These are phyloP conservation scores for Chrysopilus asiliformis DNA, from an alignment of 2,888 invertebrate species.

Conservation along the genomic window DNA sequence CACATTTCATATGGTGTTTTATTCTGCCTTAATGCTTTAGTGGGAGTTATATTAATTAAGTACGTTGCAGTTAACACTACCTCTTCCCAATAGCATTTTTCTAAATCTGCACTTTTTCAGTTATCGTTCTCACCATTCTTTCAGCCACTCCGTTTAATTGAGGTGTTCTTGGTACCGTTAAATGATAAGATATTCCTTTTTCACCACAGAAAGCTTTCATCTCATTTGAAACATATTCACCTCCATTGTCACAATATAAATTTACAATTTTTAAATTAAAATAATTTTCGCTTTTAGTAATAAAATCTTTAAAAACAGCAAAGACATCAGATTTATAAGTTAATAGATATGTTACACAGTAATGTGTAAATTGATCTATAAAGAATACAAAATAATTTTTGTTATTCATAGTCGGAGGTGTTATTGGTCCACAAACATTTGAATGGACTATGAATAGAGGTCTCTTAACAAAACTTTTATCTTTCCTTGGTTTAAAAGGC, in stretches of 20 bases:
- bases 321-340: slow-evolving; percentile 23
- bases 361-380: no score
- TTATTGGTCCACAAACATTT: slow-evolving; percentile 25
- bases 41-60: slow-evolving; percentile 25
- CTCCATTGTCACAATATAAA: slow-evolving; percentile 23
- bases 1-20: slow-evolving; percentile 28
- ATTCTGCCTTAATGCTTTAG: slow-evolving; percentile 19
- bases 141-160: slow-evolving; percentile 30
- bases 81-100: slow-evolving; percentile 27
- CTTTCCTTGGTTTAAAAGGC: slow-evolving; percentile 12
- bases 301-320: slow-evolving; percentile 17
- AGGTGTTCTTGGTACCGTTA: slow-evolving; percentile 29
- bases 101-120: slow-evolving; percentile 26
- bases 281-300: slow-evolving; percentile 18
- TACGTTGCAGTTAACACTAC: slow-evolving; percentile 26
- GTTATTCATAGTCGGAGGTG: slow-evolving; percentile 21
- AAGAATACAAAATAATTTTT: slow-evolving; percentile 25
- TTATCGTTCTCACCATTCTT: slow-evolving; percentile 26
- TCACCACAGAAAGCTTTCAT: slow-evolving; percentile 23
- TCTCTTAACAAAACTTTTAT: slow-evolving; percentile 12
- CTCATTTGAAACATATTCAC: slow-evolving; percentile 24
- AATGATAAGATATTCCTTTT: slow-evolving; percentile 26
- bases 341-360: slow-evolving; percentile 23
- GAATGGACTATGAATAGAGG: slow-evolving; percentile 26
- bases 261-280: slow-evolving; percentile 22